Evolutionary conservation across 2,888 invertebrate genomes (phyloP).

Genomic region (Omphaloscelis lunosa): DNA sequence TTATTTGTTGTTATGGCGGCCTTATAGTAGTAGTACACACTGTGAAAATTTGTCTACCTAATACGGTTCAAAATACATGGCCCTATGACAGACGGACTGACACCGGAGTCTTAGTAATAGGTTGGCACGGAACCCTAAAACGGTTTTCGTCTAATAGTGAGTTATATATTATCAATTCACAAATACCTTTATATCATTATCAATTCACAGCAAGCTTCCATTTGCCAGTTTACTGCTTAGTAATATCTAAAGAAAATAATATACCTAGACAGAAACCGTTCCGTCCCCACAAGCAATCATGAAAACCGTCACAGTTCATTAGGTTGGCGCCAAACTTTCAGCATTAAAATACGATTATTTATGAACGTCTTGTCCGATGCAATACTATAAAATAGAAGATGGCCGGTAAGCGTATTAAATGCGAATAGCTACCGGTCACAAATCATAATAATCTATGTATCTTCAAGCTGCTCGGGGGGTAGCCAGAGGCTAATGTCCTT

Average conservation of each 20-base stretch:
- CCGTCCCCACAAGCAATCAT: background rate
- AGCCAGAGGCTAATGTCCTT: conserved; percentile 73
- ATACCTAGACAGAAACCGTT: background rate
- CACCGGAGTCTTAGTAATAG: too few relatives aligned
- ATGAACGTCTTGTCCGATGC: conserved; percentile 36
- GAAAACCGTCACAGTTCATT: conserved; percentile 20
- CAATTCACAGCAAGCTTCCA: background rate
- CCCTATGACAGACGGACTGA: too few relatives aligned
- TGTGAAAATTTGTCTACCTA: too few relatives aligned
- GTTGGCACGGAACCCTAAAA: too few relatives aligned
- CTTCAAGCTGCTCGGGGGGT: conserved; percentile 67
- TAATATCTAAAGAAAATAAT: background rate
- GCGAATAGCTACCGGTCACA: conserved; percentile 70
- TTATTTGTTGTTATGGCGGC: too few relatives aligned
- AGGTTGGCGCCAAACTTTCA: conserved; percentile 37
- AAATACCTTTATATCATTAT: background rate
- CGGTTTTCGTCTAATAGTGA: too few relatives aligned
- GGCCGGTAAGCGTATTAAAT: conserved; percentile 67
- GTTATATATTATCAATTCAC: background rate
- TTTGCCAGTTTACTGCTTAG: background rate
- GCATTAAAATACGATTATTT: conserved; percentile 42
- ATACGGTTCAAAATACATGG: too few relatives aligned
- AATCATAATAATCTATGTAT: conserved; percentile 79
- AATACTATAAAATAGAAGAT: conserved; percentile 60
- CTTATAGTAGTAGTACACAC: too few relatives aligned